These are phyloP conservation scores for Zaprionus gabonicus DNA, from an alignment of 1,140 invertebrate genomes.

Conservation along the genomic window DNA sequence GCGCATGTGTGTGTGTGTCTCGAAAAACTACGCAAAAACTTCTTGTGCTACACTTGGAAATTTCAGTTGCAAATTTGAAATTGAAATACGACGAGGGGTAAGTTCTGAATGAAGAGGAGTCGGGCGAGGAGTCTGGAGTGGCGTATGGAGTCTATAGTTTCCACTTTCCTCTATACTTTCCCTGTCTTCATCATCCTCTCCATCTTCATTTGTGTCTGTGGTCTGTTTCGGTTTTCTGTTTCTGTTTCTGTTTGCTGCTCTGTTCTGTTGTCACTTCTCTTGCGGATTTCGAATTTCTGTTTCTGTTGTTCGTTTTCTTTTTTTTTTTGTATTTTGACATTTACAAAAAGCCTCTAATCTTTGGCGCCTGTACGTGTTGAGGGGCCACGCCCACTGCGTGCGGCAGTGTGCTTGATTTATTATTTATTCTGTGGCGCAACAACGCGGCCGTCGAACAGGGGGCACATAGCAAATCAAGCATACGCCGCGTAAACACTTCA, in stretches of 20 bases:
- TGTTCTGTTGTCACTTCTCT: not conserved
- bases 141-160: no score
- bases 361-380: not conserved
- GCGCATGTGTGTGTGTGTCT: not conserved
- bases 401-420: constrained; percentile 3
- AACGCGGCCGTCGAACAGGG: not conserved
- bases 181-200: not conserved
- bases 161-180: no score
- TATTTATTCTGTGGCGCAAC: constrained; percentile 15
- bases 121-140: not conserved
- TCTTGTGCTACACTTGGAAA: constrained; percentile 3
- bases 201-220: not conserved
- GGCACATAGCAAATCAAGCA: constrained; percentile 29
- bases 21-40: not conserved
- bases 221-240: not conserved
- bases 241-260: not conserved
- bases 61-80: constrained; percentile 37
- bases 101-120: not conserved
- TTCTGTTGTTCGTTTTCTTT: not conserved
- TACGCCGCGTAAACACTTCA: constrained; percentile 42
- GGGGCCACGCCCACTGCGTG: not conserved
- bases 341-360: constrained; percentile 12
- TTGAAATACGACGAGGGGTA: constrained; percentile 8
- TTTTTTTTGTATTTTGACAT: constrained; percentile 2
- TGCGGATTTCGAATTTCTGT: not conserved